Evolutionary conservation across 2,797 vertebrate species (phyloP).

Genomic region (Rhinatrema bivittatum): DNA sequence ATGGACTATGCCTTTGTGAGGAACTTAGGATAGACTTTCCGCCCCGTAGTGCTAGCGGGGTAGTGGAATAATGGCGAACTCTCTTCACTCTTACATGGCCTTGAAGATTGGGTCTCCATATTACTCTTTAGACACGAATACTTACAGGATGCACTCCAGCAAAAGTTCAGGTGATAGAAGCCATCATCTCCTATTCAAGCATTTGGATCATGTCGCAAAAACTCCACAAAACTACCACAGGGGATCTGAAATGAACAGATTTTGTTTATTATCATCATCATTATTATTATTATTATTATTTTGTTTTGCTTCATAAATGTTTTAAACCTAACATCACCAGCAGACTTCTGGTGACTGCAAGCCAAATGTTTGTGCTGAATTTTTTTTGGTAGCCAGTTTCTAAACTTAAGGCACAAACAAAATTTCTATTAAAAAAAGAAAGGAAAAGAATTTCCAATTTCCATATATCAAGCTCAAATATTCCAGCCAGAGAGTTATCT

Average conservation of each 20-base stretch:
- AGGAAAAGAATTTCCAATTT: neutral
- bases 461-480: neutral
- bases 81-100: constrained; percentile 8
- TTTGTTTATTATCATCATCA: neutral
- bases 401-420: neutral
- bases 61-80: constrained; percentile 8
- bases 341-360: constrained; percentile 25
- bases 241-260: constrained; percentile 1
- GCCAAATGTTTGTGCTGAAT: constrained; percentile 20
- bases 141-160: constrained; percentile 18
- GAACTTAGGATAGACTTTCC: too few species aligned
- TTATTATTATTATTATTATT: neutral
- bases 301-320: constrained; percentile 1
- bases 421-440: constrained; percentile 33
- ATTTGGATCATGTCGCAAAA: constrained; percentile 14
- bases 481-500: constrained; percentile 2
- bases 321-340: constrained; percentile 14
- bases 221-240: neutral
- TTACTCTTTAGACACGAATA: constrained; percentile 21
- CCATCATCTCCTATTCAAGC: constrained; percentile 15
- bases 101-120: constrained; percentile 12
- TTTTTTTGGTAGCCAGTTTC: constrained; percentile 21
- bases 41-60: neutral
- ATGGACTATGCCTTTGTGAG: too few species aligned
- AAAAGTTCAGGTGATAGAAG: constrained; percentile 16